A percentile compares a stretch with the other conserved stretches of the same genome.
These are phyloP conservation scores for Andrena hattorfiana DNA, from an alignment of 2,888 invertebrate species.

Conservation along the genomic window DNA sequence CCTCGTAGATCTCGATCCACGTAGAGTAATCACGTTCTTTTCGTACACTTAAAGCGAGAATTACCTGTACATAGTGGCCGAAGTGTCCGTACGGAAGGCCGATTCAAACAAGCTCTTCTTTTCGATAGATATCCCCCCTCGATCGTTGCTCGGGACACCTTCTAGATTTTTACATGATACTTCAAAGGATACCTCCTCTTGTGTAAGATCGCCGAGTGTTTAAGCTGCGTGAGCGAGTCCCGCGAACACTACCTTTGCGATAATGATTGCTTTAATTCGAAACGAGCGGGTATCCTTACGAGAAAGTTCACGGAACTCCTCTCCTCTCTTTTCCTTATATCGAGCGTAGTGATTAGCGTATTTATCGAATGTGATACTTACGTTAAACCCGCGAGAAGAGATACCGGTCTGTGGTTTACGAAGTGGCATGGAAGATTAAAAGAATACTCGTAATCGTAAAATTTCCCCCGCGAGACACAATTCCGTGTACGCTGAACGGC, in stretches of 20 bases:
- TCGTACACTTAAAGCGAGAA: conserved; percentile 49
- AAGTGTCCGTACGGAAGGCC: conserved; percentile 16
- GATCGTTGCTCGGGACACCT: conserved; percentile 13
- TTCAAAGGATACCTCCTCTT: conserved; percentile 25
- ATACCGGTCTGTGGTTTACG: conserved; percentile 7
- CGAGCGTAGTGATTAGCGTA: conserved; percentile 63
- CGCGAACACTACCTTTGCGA: background rate
- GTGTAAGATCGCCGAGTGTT: background rate
- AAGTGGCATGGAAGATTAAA: conserved; percentile 9
- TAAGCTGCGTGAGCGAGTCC: background rate
- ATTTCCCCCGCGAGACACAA: conserved; percentile 12
- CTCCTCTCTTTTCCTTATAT: conserved; percentile 33
- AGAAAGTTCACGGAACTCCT: conserved; percentile 19
- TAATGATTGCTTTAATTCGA: conserved; percentile 14
- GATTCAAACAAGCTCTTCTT: conserved; percentile 17
- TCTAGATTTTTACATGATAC: conserved; percentile 36
- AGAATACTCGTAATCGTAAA: conserved; percentile 50
- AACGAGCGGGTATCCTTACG: background rate
- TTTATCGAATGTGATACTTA: conserved; percentile 81
- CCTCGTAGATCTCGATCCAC: conserved; percentile 26
- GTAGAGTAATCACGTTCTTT: conserved; percentile 39
- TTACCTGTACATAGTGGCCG: conserved; percentile 42
- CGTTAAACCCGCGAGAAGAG: conserved; percentile 62
- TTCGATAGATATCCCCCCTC: conserved; percentile 5
- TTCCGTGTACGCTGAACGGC: conserved; percentile 23